Percentiles rank a stretch among this genome's conserved stretches.
phyloP scores from a whole-genome alignment of 2,113 vertebrate species.

The Bolborhynchus lineola region DNA sequence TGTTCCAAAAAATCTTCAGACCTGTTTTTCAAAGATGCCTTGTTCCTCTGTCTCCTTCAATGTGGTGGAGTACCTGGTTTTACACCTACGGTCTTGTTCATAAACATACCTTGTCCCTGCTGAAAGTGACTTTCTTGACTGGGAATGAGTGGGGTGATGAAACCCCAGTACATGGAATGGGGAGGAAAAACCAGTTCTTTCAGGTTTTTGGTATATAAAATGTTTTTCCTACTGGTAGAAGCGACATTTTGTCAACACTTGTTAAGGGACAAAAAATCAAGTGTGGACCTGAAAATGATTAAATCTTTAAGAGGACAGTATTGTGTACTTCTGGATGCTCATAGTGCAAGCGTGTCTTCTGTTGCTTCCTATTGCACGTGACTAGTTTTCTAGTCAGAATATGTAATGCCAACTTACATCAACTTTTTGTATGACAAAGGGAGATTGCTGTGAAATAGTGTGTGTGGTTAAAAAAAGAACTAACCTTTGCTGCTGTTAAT shows the following conservation, averaged over 20 bases:
- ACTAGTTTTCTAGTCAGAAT: neutral
- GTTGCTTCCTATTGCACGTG: neutral
- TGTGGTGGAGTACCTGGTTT: neutral
- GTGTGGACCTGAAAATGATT: neutral
- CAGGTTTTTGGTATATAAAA: neutral
- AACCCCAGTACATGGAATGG: neutral
- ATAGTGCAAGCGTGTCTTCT: neutral
- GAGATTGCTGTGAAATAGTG: neutral
- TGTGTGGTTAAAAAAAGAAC: neutral
- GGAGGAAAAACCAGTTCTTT: neutral
- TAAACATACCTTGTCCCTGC: neutral
- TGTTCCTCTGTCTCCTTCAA: neutral
- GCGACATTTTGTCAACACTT: neutral
- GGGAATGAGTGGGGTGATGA: neutral
- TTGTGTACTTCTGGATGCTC: neutral
- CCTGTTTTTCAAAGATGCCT: neutral
- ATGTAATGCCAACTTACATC: neutral
- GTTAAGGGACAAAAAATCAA: neutral
- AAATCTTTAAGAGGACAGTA: neutral
- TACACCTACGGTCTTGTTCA: accelerated
- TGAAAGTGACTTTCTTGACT: neutral
- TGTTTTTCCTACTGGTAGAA: neutral
- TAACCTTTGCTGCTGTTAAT: neutral
- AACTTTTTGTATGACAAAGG: neutral
- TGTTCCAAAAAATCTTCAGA: neutral